Evolutionary conservation across 2,888 invertebrate species (phyloP), one percentile per base, ranked within the genome.

Genomic region (Tachina grossa): DNA sequence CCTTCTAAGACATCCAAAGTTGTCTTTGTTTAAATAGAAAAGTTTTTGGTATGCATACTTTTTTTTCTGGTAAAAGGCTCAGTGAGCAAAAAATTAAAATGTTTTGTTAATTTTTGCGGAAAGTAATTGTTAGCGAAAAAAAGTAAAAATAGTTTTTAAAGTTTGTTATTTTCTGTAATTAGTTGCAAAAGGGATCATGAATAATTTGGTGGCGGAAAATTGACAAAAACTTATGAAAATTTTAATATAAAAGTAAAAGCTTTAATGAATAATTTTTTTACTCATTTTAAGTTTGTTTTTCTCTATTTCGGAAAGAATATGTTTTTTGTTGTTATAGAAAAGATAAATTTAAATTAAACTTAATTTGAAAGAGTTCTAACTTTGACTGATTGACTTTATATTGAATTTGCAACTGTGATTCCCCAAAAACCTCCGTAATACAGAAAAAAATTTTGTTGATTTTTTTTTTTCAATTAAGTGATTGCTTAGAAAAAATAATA

Each of bases 1-100:
- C 10, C 45, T 55, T 55, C 43, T 45, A 43, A 55, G 69, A 69
- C 19, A 31, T 71, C 55, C 57, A 31, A 53, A 63, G 66, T 66
- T 77, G 47, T 57, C 66, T 47, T 66, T 66, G 49, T 77, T 61
- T 14, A 22, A 68, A 78, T 49, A 53, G 43, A 49, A 71, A 69
- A 72, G 63, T 79, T 63, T 79, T 71, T 43, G 9, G 9, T 13
- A n/a, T n/a, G 31, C 31, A 31, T 31, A 31, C 6, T 45, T 9
- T 9, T 11, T 22, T 9, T 9, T 11, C n/a, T 49, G 22, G 9
- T 31, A 14, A 22, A 47, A 65, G 9, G 45, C 6, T 47, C 49
- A 66, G 31, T 22, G 49, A 66, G 47, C 8, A 63, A 66, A 53
- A 68, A 68, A 51, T 51, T 59, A 39, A 72, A 59, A 59, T 57